Percentiles rank a stretch among this genome's conserved stretches.
These are phyloP conservation scores for Syngnathus typhle DNA, from an alignment of 2,113 vertebrate species.

Conservation along the genomic window DNA sequence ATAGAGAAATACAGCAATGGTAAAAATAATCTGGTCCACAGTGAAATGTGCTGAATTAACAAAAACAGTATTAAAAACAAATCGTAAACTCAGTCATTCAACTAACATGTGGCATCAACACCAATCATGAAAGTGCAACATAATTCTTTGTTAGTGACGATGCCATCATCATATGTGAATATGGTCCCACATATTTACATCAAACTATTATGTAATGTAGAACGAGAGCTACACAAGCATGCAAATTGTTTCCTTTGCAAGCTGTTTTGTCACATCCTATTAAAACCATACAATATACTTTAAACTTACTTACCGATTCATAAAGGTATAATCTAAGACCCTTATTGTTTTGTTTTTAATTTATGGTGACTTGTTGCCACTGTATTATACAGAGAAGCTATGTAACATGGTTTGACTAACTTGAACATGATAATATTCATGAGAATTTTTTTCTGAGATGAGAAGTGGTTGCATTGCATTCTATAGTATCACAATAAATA, in stretches of 20 bases:
- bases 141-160: conserved; percentile 19
- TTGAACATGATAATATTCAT: neutral
- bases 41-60: neutral
- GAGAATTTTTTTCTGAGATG: neutral
- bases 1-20: too few relatives aligned
- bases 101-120: conserved; percentile 7
- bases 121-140: conserved; percentile 22
- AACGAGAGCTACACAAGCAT: neutral
- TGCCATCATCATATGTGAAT: conserved; percentile 14
- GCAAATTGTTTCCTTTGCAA: neutral
- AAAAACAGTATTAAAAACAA: conserved; percentile 6
- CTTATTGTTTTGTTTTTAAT: too few relatives aligned
- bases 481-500: too few relatives aligned
- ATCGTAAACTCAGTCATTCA: conserved; percentile 6
- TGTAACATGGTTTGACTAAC: neutral
- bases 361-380: too few relatives aligned
- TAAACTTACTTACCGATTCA: neutral
- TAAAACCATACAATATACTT: neutral
- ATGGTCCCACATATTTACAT: conserved; percentile 36
- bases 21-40: neutral
- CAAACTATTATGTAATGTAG: neutral
- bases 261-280: neutral
- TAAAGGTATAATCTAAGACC: neutral
- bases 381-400: neutral
- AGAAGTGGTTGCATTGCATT: too few relatives aligned